phyloP scores from a whole-genome alignment of 2,113 vertebrate species.

The Dunckerocampus dactyliophorus region DNA sequence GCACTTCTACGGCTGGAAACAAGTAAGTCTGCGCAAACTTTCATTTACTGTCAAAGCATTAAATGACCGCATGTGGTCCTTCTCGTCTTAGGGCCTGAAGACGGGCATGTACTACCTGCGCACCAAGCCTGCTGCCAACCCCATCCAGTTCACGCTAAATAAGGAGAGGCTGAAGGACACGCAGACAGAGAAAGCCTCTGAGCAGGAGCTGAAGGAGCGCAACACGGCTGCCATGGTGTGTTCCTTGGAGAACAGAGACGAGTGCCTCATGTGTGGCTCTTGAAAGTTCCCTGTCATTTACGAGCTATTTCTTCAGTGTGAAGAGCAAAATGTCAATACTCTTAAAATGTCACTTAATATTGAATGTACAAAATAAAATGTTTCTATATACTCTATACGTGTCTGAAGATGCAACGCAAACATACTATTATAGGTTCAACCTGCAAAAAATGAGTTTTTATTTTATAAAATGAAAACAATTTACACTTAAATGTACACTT shows the following conservation, averaged over 20 bases:
- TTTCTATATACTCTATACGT: background rate
- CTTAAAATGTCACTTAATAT: background rate
- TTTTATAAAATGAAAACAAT: conserved; percentile 83
- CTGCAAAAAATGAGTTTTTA: conserved; percentile 55
- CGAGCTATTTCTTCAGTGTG: background rate
- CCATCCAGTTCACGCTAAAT: conserved; percentile 97
- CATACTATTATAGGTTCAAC: background rate
- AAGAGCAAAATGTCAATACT: background rate
- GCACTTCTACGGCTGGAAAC: conserved; percentile 99
- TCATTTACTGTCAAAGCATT: too few species aligned
- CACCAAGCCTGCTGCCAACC: conserved; percentile 93
- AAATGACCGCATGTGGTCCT: fast-evolving
- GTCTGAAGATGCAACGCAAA: background rate
- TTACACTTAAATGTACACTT: conserved; percentile 81
- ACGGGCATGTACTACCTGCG: conserved; percentile 98
- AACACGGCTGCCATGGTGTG: conserved; percentile 96
- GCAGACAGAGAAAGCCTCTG: conserved; percentile 50
- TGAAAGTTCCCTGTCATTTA: conserved; percentile 13
- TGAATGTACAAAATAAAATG: background rate
- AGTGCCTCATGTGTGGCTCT: conserved; percentile 94
- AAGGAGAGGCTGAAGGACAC: conserved; percentile 88
- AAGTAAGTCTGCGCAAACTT: conserved; percentile 61
- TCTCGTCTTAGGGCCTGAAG: conserved; percentile 84
- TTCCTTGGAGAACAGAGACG: conserved; percentile 91
- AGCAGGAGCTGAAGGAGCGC: conserved; percentile 79